phyloP scores from a whole-genome alignment of 2,113 vertebrate genomes.

The Ascaphus truei region DNA sequence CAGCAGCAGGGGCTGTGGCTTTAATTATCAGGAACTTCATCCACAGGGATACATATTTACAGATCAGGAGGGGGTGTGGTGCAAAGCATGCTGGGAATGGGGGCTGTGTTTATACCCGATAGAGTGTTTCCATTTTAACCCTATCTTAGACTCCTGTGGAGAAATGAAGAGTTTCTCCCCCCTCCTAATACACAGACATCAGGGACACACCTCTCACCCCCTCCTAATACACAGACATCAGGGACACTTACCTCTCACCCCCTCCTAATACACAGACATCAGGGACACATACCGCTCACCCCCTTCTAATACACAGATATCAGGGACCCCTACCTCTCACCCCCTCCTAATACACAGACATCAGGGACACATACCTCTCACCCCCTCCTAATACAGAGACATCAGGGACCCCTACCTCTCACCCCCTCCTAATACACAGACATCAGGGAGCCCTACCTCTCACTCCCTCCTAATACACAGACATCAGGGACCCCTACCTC shows the following conservation, averaged over 20 bases:
- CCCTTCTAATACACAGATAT: background rate
- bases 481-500: background rate
- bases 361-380: background rate
- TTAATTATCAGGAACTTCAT: too few relatives aligned
- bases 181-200: slow-evolving; percentile 1
- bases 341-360: background rate
- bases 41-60: too few relatives aligned
- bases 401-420: background rate
- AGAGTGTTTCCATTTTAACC: too few relatives aligned
- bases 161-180: too few relatives aligned
- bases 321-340: background rate
- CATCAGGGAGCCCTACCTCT: background rate
- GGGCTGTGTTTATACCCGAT: too few relatives aligned
- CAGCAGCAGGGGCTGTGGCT: too few relatives aligned
- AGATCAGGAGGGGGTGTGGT: too few relatives aligned
- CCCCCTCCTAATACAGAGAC: background rate
- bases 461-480: too few relatives aligned
- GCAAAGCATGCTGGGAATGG: too few relatives aligned
- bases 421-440: background rate
- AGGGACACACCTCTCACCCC: background rate
- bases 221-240: background rate
- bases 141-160: background rate
- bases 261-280: background rate
- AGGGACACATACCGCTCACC: background rate
- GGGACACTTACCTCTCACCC: background rate